Base-by-base conservation (phyloP, 2,888 invertebrate genomes). In the Priocnemis perturbator region DNA sequence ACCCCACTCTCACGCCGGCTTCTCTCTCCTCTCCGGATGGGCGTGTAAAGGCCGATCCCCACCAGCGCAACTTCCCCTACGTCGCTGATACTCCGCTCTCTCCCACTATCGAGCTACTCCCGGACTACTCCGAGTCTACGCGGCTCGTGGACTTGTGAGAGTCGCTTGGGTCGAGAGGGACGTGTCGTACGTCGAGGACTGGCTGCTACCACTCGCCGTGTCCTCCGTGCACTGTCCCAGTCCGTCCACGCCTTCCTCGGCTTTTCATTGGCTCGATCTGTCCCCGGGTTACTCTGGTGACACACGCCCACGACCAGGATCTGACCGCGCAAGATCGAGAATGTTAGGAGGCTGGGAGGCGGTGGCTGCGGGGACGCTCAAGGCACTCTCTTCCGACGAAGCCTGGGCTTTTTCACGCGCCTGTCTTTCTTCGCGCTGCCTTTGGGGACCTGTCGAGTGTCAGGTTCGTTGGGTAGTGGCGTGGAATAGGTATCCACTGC, bases 211-310 rank as follows among this genome's bases (percentile, higher is more conserved):
- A 72, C 63, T 67, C 67, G 50, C 66, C 52, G 80, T 79, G 78
- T 79, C 79, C 77, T 67, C 69, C 64, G 55, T 48, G 20, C 65
- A 61, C 61, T 61, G 61, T 61, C 50, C 61, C 53, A 50, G 52
- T 7, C 56, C 53, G 75, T 77, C 74, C 84, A 82, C 80, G 79
- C 69, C 79, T 82, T 77, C 79, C 77, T 3, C 69, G 68, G 71
- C 66, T 61, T 72, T 78, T 76, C 77, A 87, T 87, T 87, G 87
- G 87, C 71, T 61, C 79, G 75, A 81, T 79, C 79, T 86, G 85
- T 86, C 86, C 82, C 83, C 82, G 67, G 78, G 78, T 66, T 47
- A 62, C 62, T 67, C 74, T 83, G 82, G 81, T 85, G 85, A 86
- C 86, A 85, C 86, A 85, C 86, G 86, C 86, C 85, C 82, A 37